Evolutionary conservation across 1,140 invertebrate species (phyloP).

Genomic region (Drosophila hydei): DNA sequence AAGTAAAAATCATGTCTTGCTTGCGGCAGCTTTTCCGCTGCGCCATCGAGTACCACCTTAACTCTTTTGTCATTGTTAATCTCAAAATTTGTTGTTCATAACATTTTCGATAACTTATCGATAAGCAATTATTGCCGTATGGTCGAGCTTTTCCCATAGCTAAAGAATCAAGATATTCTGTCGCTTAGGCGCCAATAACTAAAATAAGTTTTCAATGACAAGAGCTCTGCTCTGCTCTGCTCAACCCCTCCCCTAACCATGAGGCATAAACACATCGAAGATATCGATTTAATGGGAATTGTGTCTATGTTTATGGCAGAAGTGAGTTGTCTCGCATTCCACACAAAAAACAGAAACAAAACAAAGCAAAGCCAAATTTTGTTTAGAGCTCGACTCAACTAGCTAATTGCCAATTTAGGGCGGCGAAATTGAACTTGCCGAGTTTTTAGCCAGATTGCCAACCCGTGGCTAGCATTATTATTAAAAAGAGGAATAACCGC

Average conservation of each 20-base stretch:
- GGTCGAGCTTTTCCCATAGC: too few species aligned
- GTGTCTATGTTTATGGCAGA: constrained; percentile 3
- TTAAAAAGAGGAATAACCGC: constrained; percentile 45
- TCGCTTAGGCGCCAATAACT: too few species aligned
- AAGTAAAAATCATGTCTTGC: not conserved
- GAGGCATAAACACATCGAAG: not conserved
- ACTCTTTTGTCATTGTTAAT: too few species aligned
- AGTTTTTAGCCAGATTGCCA: not conserved
- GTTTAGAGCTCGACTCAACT: not conserved
- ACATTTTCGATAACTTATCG: not conserved
- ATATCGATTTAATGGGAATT: not conserved
- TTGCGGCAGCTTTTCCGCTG: too few species aligned
- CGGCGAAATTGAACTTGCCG: constrained; percentile 20
- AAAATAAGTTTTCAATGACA: not conserved
- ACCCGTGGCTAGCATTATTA: constrained; percentile 1
- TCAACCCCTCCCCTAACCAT: not conserved
- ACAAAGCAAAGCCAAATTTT: not conserved
- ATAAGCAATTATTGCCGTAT: too few species aligned
- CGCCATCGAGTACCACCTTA: too few species aligned
- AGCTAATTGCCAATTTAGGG: constrained; percentile 41
- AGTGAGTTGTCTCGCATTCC: not conserved
- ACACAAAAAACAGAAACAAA: not conserved
- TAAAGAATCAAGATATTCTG: too few species aligned
- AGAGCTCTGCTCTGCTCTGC: not conserved
- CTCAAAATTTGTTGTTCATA: not conserved